phyloP scores from a whole-genome alignment of 2,888 invertebrate species.

The Oxytorus armatus region DNA sequence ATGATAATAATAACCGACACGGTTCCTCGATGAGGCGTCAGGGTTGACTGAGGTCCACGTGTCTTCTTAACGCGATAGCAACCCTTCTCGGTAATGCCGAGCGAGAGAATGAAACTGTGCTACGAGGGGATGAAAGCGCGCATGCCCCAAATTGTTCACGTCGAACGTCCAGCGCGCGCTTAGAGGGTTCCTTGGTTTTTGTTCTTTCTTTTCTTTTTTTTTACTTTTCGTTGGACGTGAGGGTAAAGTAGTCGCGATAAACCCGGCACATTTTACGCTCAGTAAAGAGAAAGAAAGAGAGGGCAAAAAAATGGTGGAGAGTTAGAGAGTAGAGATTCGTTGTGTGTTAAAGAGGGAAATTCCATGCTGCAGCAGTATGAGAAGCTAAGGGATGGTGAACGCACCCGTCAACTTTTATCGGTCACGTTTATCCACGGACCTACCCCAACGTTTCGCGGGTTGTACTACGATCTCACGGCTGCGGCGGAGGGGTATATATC shows the following conservation, averaged over 20 bases:
- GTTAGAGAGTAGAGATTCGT: too few relatives aligned
- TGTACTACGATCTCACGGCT: too few relatives aligned
- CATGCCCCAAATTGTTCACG: constrained; percentile 74
- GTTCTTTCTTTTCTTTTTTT: constrained; percentile 3
- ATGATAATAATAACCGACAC: constrained; percentile 7
- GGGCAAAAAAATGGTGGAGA: background rate
- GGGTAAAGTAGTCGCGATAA: constrained; percentile 38
- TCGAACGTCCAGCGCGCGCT: constrained; percentile 51
- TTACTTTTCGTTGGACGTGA: background rate
- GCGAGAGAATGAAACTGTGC: constrained; percentile 40
- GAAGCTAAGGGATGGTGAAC: background rate
- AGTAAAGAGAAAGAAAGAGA: background rate
- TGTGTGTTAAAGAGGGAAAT: constrained; percentile 17
- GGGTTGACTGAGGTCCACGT: constrained; percentile 81
- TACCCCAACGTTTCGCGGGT: constrained; percentile 53
- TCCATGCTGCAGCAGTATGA: background rate
- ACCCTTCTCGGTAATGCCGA: constrained; percentile 68
- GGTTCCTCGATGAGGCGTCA: constrained; percentile 77
- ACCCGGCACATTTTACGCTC: too few relatives aligned
- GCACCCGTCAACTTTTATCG: constrained; percentile 33
- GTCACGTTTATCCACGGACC: constrained; percentile 44
- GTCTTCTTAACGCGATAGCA: constrained; percentile 75
- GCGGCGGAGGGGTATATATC: background rate
- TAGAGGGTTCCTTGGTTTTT: background rate
- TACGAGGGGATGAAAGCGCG: constrained; percentile 67